Conservation (phyloP, 2,113 vertebrate genomes). For the Climacteris rufus region DNA sequence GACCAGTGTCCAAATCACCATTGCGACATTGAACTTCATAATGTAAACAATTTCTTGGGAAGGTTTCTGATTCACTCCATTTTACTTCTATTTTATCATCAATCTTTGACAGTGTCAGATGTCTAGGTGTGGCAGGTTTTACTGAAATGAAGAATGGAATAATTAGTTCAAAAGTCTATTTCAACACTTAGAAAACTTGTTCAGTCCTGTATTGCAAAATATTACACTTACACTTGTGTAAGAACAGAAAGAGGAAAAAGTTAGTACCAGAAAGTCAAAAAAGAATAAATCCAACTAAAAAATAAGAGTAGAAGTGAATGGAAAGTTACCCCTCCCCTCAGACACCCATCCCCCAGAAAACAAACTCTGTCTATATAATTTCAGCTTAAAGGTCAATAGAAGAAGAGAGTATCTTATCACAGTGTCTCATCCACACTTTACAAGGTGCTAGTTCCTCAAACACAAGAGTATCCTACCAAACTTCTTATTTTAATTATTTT, state of each 20-base stretch:
- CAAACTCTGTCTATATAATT: not conserved
- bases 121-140: slow-evolving; percentile 44
- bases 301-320: not conserved
- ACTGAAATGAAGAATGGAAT: slow-evolving; percentile 13
- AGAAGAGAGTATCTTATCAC: not conserved
- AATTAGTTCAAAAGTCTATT: not conserved
- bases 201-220: not conserved
- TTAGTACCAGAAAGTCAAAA: not conserved
- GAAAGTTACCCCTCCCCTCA: not conserved
- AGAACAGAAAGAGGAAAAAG: not conserved
- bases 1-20: not conserved
- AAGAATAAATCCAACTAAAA: not conserved
- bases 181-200: not conserved
- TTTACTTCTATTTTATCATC: not conserved
- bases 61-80: slow-evolving; percentile 26
- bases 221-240: not conserved
- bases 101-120: not conserved
- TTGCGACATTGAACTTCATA: slow-evolving; percentile 7
- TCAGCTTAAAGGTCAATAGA: not conserved
- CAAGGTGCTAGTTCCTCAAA: not conserved
- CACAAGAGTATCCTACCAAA: not conserved
- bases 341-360: not conserved
- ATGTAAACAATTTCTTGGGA: not conserved
- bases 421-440: not conserved
- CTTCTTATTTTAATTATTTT: not conserved